Evolutionary conservation across 2,888 invertebrate species (phyloP), one percentile per base, ranked within the genome.

Genomic region (Erannis defoliaria): DNA sequence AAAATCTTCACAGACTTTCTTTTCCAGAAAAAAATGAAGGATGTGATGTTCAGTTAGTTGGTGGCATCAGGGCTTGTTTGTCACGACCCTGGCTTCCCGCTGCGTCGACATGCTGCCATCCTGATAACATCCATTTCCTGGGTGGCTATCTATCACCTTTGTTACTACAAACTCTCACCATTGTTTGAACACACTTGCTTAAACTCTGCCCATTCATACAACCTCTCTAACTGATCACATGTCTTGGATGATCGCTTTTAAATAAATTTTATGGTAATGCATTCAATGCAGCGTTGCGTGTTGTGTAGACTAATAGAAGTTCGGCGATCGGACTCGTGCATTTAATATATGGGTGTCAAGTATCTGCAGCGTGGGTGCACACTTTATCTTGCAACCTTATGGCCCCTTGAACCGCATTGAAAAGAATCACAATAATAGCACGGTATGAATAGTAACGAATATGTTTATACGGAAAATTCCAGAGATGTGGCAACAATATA

Each of bases 261-360:
- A 85, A 86, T 86, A 83, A 77, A 80, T 82, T 86, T 85, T 85
- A 87, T 88, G 85, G 74, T 87, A 82, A 87, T 86, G 83, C 82
- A 82, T 80, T 75, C 75, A 77, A 80, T 83, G 79, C 76, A 72
- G 80, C 78, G 76, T 77, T 80, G 78, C 79, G 75, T 77, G 73
- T 78, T 78, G 80, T 79, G 72, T 77, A 80, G 80, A 80, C 71
- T 73, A 76, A 80, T 81, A 78, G 82, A 81, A 79, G 82, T 80
- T 80, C 76, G 72, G 78, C 80, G 76, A 81, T 78, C 75, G 73
- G 75, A 86, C 62, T 60, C 65, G 66, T 66, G 68, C 67, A 64
- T 68, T 67, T 67, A 62, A 67, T 88, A 80, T 86, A 80, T 81
- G 85, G 86, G 78, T 78, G 72, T 82, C 82, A 81, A 86, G 87